Conservation (phyloP, 2,888 invertebrate species). For the Petrophora chlorosata region DNA sequence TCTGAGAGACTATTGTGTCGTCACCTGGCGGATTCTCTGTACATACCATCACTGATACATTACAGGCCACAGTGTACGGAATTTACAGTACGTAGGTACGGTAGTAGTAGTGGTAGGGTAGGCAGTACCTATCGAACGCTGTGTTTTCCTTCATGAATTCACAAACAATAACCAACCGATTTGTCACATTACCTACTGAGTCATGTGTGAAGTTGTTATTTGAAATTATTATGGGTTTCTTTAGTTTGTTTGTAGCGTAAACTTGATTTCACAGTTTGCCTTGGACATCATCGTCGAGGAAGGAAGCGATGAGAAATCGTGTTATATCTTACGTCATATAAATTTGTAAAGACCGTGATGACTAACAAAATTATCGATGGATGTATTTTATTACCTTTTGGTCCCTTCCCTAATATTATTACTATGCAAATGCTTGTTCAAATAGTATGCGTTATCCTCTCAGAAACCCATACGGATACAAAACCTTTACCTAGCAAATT, state of each 20-base stretch:
- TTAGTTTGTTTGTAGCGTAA: slow-evolving; percentile 15
- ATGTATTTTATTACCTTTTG: background rate
- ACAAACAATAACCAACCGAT: slow-evolving; percentile 33
- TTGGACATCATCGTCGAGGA: slow-evolving; percentile 32
- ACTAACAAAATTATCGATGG: slow-evolving; percentile 15
- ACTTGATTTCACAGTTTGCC: slow-evolving; percentile 22
- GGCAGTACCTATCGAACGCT: background rate
- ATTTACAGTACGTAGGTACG: slow-evolving; percentile 8
- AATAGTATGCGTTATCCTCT: too few species aligned
- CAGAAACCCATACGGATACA: too few species aligned
- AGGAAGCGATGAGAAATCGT: slow-evolving; percentile 44
- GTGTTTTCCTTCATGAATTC: slow-evolving; percentile 50
- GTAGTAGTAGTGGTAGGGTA: too few species aligned
- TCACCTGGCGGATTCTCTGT: slow-evolving; percentile 29
- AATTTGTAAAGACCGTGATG: slow-evolving; percentile 21
- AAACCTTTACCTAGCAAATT: too few species aligned
- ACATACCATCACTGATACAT: background rate
- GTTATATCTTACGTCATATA: slow-evolving; percentile 32
- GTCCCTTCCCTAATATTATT: background rate
- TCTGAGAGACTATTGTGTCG: slow-evolving; percentile 38
- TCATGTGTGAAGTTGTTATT: slow-evolving; percentile 34
- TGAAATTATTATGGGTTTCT: slow-evolving; percentile 17
- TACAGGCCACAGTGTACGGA: slow-evolving; percentile 4
- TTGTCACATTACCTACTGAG: slow-evolving; percentile 36
- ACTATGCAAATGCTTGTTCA: too few species aligned